Base-by-base conservation (phyloP, 2,797 vertebrate species). In the Hozukius guyotensis region DNA sequence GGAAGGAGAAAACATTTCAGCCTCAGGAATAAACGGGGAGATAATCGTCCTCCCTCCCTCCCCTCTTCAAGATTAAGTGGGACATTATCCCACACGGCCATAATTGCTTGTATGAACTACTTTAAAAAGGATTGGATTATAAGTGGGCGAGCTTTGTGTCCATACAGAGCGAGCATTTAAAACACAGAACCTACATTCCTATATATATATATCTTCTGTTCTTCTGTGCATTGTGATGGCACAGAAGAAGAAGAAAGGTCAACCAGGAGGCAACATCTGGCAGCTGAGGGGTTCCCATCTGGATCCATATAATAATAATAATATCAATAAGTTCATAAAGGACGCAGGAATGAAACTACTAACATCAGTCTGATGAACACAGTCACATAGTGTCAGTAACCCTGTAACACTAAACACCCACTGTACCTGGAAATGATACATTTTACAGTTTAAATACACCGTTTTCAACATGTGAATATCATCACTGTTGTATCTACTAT, bases 81-180 rank as follows among this genome's bases (percentile, higher is more conserved):
- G 86, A 94, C 92, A 92, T 95, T 93, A 95, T 95, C 91, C 94
- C 87, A 82, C 88, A 87, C 31, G 70, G 80, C 32, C 91, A 84
- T 94, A 93, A 95, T 92, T 93, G 93, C 92, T 95, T 93, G 88
- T 93, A 91, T 93, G 92, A 95, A 95, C 91, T 90, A 94, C 92
- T 95, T 95, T 92, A 93, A 92, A 56, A 93, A 93, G 92, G 94
- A 94, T 91, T 92, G 91, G 93, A 94, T 94, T 94, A 93, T 75
- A 86, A 60, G 84, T 67, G 68, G 81, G 70, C 32, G 9, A 75
- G 78, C 80, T 46, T 52, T 52, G 46, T 52, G 46, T 52, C 46
- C 46, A 52, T 52, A 52, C 46, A 52, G 18, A 52, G 42, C 56
- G 13, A 77, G 77, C 66, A 11, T 76, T 82, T 82, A 68, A 42